A percentile compares a stretch with the other conserved stretches of the same genome.
These are phyloP conservation scores for Chrysomela aeneicollis DNA, from an alignment of 2,888 invertebrate genomes.

Conservation along the genomic window DNA sequence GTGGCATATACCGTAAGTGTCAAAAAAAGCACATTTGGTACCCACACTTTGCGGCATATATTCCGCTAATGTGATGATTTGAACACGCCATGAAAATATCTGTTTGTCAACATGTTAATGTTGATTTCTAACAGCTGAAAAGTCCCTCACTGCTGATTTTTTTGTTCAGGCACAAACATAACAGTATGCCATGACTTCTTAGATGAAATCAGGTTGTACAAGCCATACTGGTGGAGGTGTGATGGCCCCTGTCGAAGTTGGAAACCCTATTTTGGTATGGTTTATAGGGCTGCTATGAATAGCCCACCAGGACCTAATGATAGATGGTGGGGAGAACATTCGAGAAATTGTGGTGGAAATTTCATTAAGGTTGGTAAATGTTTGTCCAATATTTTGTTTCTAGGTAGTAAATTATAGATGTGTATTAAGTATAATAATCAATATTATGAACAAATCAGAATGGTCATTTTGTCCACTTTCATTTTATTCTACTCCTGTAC, in stretches of 20 bases:
- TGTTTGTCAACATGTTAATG: too few species aligned
- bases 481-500: too few species aligned
- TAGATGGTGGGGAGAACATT: conserved; percentile 87
- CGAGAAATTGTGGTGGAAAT: conserved; percentile 78
- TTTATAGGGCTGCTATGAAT: conserved; percentile 86
- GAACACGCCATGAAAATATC: too few species aligned
- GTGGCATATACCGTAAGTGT: too few species aligned
- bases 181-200: conserved; percentile 91
- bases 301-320: conserved; percentile 87
- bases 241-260: conserved; percentile 83
- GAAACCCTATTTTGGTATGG: conserved; percentile 87
- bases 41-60: too few species aligned
- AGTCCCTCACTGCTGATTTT: neutral
- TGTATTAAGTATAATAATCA: too few species aligned
- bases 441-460: too few species aligned
- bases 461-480: too few species aligned
- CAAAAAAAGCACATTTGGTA: too few species aligned
- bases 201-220: conserved; percentile 88
- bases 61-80: too few species aligned
- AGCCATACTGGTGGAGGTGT: conserved; percentile 72
- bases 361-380: conserved; percentile 79
- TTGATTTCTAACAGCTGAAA: neutral
- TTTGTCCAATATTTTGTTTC: too few species aligned
- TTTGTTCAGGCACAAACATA: conserved; percentile 56
- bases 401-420: too few species aligned